Base-by-base conservation (phyloP, 2,888 invertebrate genomes). In the Drosophila niveifrons region DNA sequence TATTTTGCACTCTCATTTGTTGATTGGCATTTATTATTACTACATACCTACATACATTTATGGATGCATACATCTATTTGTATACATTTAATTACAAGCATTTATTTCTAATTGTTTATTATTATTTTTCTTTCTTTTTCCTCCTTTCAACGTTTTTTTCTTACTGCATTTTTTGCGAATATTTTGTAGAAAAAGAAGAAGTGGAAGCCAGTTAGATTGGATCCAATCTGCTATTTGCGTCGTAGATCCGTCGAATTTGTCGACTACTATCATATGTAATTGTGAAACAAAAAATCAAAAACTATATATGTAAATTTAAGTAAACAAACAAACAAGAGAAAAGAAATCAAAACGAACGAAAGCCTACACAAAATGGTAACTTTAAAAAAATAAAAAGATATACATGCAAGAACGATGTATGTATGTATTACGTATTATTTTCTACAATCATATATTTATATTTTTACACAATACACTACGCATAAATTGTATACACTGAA, bases 181-280 rank as follows among this genome's bases (percentile, higher is more conserved):
- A 80, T 83, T 83, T 75, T 77, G 50, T 84, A 85, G 89, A 84
- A 82, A 75, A 84, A 91, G 92, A 92, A 91, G 90, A 91, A 91
- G 85, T 92, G 92, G 92, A 92, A 90, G 86, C 92, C 92, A 78
- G 92, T 92, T 81, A 92, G 92, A 90, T 90, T 91, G 88, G 91
- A 92, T 91, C 91, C 91, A 76, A 91, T 91, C 84, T 91, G 90
- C 88, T 91, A 91, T 88, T 91, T 91, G 82, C 92, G 91, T 75
- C 88, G 87, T 77, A 89, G 79, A 83, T 90, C 90, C 81, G 87
- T 91, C 84, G 92, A 92, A 81, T 90, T 91, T 90, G 88, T 91
- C 90, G 91, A 92, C 90, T 91, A 90, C 85, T 92, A 90, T 88
- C 84, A 91, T 90, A 84, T 90, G 73, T 92, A 87, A 79, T 68